phyloP scores from a whole-genome alignment of 2,797 vertebrate genomes.

The Discoglossus pictus region DNA sequence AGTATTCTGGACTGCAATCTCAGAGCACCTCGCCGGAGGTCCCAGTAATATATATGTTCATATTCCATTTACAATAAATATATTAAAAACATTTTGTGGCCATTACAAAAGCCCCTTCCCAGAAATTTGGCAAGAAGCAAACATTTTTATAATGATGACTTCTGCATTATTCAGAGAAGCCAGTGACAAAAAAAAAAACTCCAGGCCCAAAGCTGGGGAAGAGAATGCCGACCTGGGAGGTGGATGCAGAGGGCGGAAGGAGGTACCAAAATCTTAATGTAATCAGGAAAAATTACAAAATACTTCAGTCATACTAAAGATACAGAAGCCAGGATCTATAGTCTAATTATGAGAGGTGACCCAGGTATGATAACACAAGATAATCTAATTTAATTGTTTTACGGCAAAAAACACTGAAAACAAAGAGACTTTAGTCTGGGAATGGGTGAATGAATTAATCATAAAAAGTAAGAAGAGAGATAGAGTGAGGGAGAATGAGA shows the following conservation, averaged over 20 bases:
- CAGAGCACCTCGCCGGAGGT: slow-evolving; percentile 23
- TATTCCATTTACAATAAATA: slow-evolving; percentile 51
- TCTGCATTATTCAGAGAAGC: slow-evolving; percentile 46
- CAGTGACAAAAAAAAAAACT: slow-evolving; percentile 46
- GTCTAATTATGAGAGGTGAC: too few relatives aligned
- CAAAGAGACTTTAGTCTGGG: too few relatives aligned
- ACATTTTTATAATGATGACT: slow-evolving; percentile 51
- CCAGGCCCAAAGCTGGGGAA: slow-evolving; percentile 32
- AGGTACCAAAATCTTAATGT: background rate
- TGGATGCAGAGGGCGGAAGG: background rate
- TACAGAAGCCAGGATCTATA: too few relatives aligned
- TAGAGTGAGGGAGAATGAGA: too few relatives aligned
- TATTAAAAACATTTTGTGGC: slow-evolving; percentile 51
- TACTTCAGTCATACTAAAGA: too few relatives aligned
- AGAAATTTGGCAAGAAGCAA: slow-evolving; percentile 44
- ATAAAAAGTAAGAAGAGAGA: too few relatives aligned
- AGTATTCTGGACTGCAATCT: slow-evolving; percentile 44
- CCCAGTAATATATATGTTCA: slow-evolving; percentile 44
- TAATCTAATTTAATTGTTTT: too few relatives aligned
- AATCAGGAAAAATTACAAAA: too few relatives aligned
- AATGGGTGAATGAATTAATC: too few relatives aligned
- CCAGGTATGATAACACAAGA: too few relatives aligned
- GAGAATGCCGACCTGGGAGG: slow-evolving; percentile 23
- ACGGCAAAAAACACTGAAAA: too few relatives aligned
- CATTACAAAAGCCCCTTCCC: slow-evolving; percentile 52